A percentile compares a stretch with the other conserved stretches of the same genome.
Conservation (phyloP, 1,140 invertebrate genomes). For the Ruditapes philippinarum region DNA sequence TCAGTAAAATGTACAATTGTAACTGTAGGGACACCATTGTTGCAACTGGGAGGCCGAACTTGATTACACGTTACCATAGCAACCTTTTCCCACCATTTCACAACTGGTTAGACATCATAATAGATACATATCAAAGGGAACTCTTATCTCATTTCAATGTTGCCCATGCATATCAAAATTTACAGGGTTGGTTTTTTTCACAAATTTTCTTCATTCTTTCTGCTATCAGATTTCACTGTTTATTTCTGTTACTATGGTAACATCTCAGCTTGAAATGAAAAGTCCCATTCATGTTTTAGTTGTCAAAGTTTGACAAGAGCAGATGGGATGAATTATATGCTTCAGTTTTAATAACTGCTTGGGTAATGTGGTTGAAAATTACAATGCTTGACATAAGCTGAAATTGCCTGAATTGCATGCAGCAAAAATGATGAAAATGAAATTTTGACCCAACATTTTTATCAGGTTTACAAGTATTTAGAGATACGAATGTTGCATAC, state of each 20-base stretch:
- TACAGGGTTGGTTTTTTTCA: constrained; percentile 32
- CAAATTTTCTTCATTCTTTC: constrained; percentile 40
- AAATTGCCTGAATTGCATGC: no score
- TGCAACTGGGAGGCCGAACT: not conserved
- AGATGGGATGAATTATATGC: constrained; percentile 32
- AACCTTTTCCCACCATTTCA: constrained; percentile 2
- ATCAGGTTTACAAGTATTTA: no score
- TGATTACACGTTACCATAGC: constrained; percentile 29
- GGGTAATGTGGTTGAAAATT: constrained; percentile 4
- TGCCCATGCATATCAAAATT: constrained; percentile 52
- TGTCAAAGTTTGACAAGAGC: constrained; percentile 31
- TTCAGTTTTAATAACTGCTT: constrained; percentile 37
- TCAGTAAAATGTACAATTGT: not conserved
- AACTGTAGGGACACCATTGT: not conserved
- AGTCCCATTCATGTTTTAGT: constrained; percentile 5
- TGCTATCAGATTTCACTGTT: constrained; percentile 59
- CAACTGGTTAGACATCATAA: not conserved
- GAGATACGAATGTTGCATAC: no score
- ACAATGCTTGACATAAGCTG: no score
- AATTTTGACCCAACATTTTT: no score
- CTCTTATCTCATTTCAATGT: constrained; percentile 32
- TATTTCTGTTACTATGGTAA: constrained; percentile 50
- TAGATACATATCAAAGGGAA: not conserved
- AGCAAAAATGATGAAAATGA: no score
- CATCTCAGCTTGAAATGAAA: constrained; percentile 38